Percentiles rank a stretch among this genome's conserved stretches.
Evolutionary conservation across 1,140 invertebrate genomes (phyloP).

Genomic region (Sycobia sp.): DNA sequence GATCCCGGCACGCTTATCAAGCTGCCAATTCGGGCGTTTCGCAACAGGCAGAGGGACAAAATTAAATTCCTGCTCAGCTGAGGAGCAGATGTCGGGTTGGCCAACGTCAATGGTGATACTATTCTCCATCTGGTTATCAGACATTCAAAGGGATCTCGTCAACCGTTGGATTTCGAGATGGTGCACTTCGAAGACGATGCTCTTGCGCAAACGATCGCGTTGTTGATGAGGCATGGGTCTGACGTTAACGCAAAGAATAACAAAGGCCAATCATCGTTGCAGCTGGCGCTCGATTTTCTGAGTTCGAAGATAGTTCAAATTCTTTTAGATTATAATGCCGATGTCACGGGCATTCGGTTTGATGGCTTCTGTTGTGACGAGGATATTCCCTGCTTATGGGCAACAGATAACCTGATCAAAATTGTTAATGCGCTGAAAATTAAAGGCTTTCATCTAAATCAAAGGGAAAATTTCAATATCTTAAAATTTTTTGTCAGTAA

Average conservation of each 20-base stretch:
- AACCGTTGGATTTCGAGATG: not conserved
- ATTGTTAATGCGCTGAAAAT: not conserved
- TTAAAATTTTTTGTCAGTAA: constrained; percentile 1
- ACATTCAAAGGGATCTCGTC: not conserved
- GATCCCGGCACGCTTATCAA: no score
- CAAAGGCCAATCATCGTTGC: not conserved
- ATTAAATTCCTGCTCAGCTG: not conserved
- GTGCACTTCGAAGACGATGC: constrained; percentile 2
- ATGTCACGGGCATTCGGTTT: not conserved
- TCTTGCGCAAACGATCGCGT: not conserved
- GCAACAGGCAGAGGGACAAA: not conserved
- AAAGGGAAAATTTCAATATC: not conserved
- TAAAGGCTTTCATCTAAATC: not conserved
- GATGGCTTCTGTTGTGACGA: not conserved
- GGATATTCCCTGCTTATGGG: not conserved
- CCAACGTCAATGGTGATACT: not conserved
- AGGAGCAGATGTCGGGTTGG: not conserved
- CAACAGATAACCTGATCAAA: not conserved
- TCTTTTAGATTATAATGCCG: constrained; percentile 2
- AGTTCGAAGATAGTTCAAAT: not conserved
- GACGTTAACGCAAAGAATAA: not conserved
- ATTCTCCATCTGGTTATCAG: not conserved
- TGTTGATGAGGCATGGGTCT: constrained; percentile 6
- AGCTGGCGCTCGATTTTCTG: constrained; percentile 7
- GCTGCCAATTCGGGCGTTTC: not conserved